Conservation (phyloP, 2,888 invertebrate species). For the Hydraecia micacea region DNA sequence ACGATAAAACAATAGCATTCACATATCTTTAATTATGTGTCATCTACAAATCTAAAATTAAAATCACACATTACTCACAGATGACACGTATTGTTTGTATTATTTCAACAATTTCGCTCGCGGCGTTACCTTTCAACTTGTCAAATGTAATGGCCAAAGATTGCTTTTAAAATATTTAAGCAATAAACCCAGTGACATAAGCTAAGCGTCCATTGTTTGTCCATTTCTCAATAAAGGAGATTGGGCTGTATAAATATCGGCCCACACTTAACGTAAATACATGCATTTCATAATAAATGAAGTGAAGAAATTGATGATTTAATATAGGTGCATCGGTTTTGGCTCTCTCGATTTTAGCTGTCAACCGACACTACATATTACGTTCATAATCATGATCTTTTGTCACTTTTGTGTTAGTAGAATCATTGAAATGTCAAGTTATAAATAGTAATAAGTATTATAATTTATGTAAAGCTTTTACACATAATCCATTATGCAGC, state of each 20-base stretch:
- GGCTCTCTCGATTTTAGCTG: background rate
- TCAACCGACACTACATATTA: background rate
- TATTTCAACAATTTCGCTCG: constrained; percentile 35
- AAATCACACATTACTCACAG: constrained; percentile 19
- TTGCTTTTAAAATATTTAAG: constrained; percentile 47
- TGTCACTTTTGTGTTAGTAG: too few relatives aligned
- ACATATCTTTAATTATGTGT: background rate
- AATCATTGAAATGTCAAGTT: constrained; percentile 2
- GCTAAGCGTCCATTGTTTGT: constrained; percentile 54
- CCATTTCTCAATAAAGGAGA: constrained; percentile 53
- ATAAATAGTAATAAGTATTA: background rate
- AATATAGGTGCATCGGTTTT: background rate
- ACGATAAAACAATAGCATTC: background rate
- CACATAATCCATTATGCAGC: background rate
- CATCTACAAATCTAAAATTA: constrained; percentile 34
- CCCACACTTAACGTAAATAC: constrained; percentile 46
- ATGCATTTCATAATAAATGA: constrained; percentile 49
- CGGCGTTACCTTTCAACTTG: constrained; percentile 32
- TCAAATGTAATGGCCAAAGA: constrained; percentile 39
- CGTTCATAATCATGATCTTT: constrained; percentile 1
- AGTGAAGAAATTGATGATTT: constrained; percentile 22
- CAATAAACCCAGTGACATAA: constrained; percentile 51
- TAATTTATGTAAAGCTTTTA: background rate
- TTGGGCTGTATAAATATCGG: constrained; percentile 46
- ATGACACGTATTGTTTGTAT: constrained; percentile 44